A percentile compares a stretch with the other conserved stretches of the same genome.
Conservation (phyloP, 2,888 invertebrate species). For the Torymus texanus region DNA sequence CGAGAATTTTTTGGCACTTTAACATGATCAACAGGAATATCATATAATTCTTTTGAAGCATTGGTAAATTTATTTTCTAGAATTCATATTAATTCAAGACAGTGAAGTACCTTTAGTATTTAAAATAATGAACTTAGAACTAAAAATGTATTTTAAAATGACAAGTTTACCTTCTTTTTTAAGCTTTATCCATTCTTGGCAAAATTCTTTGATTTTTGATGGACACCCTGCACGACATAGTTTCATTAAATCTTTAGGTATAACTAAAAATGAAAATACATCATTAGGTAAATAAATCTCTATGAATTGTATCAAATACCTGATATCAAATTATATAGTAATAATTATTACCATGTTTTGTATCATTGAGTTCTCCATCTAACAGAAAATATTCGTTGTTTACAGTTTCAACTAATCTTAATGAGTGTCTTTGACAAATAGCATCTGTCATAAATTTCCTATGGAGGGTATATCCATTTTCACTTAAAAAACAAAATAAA, state of each 20-base stretch:
- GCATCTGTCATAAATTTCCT: constrained; percentile 64
- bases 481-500: constrained; percentile 60
- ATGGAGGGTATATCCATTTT: constrained; percentile 63
- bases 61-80: not conserved
- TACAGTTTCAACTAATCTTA: constrained; percentile 64
- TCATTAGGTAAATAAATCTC: constrained; percentile 20
- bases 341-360: constrained; percentile 62
- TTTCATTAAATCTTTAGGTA: constrained; percentile 64
- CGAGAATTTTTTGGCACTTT: constrained; percentile 63
- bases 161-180: constrained; percentile 38
- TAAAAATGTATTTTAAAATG: not conserved
- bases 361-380: constrained; percentile 63
- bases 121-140: constrained; percentile 12
- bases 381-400: constrained; percentile 64
- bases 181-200: constrained; percentile 60
- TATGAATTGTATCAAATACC: not conserved
- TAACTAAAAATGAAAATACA: constrained; percentile 55
- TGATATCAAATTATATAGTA: not conserved
- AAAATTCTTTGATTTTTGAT: constrained; percentile 64
- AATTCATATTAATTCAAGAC: too few species aligned
- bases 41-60: not conserved
- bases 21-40: constrained; percentile 49
- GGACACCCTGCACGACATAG: constrained; percentile 68
- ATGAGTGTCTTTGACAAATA: constrained; percentile 61
- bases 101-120: not conserved